Base-by-base conservation (phyloP, 1,140 invertebrate genomes). In the Brachionus paranguensis region DNA sequence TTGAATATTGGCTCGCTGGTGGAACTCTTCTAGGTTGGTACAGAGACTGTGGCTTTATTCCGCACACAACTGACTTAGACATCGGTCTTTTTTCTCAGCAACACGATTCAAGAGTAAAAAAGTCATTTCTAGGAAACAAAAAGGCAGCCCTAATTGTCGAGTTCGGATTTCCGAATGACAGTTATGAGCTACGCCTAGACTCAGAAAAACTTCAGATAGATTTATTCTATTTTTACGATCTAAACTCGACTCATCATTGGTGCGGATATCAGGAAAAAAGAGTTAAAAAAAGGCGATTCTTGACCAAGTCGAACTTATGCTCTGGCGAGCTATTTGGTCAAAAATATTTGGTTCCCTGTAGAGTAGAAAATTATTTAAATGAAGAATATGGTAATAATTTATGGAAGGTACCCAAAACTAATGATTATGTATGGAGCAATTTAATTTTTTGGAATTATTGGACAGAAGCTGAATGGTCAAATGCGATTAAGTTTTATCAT, bases 11-110 rank as follows among this genome's bases (percentile, higher is more conserved):
- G 65, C 33, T 68, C 0, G 65, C 65, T 7, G 65, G 65, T 6
- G 65, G 65, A 33, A 68, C 27, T 14, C 33, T 76, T 1, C 45
- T 76, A 5, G 72, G 72, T 41, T 76, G 72, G 72, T 76, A 76
- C 24, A 20, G 72, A 47, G 72, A 76, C 10, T 76, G 72, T 24
- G 45, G 45, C 2, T 27, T 76, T 76, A 76, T 76, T 43, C 72
- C 72, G 11, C 72, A 76, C 45, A 76, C 72, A 47, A 76, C 37
- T 10, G 72, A 76, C 20, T n/a, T 53, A 27, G 74, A 78, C 50
- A 20, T 78, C 0, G 74, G 74, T 29, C 17, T 78, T 6, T 78
- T 78, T 0, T 78, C 50, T 8, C 24, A 50, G 2, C 20, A 78
- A 37, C 27, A 53, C 45, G 47, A 78, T 53, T 41, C 68, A 17